Evolutionary conservation across 2,797 vertebrate species (phyloP), one percentile per base, ranked within the genome.

Genomic region (Sorex maritimensis): DNA sequence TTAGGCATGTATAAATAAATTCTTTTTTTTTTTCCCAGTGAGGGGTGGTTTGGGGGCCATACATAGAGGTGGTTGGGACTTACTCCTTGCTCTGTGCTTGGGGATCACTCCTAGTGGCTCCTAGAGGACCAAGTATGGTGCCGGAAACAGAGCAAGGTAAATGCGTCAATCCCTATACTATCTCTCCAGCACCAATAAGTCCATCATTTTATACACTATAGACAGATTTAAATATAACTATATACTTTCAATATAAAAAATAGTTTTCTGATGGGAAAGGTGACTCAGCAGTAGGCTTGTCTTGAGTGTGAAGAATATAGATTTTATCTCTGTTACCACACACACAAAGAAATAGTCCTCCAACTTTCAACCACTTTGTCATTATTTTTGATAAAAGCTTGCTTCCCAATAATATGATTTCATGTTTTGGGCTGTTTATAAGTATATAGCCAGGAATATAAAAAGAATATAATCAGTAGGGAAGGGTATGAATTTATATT

Each of bases 341-440:
- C 55, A 58, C 19, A 19, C 17, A 19, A 5, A 95, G 73, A 81
- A 94, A 89, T 17, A 81, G 49, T 34, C 15, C 0, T 78, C 78
- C 49, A 79, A 91, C 46, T 96, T 94, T 92, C n/a, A 95, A 95
- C 89, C 30, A 19, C 91, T 7, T 82, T 71, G 55, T 30, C 91
- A 92, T 94, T 92, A 93, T 92, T 96, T 93, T 87, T 38, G 26
- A 91, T 44, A 88, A 87, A 91, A 93, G 30, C 19, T 68, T 13
- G 55, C 34, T 86, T 94, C 68, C 92, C 78, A 88, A 83, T 69
- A 71, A 55, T 93, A 65, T 67, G 30, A 84, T 78, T 93, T 82
- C 55, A 19, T 88, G 79, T 94, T 88, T 81, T 86, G 28, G 55
- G 93, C 67, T 90, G 67, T 44, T 44, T 44, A 81, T 90, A 86